Base-by-base conservation (phyloP, 2,113 vertebrate genomes). In the Phaetusa simplex region DNA sequence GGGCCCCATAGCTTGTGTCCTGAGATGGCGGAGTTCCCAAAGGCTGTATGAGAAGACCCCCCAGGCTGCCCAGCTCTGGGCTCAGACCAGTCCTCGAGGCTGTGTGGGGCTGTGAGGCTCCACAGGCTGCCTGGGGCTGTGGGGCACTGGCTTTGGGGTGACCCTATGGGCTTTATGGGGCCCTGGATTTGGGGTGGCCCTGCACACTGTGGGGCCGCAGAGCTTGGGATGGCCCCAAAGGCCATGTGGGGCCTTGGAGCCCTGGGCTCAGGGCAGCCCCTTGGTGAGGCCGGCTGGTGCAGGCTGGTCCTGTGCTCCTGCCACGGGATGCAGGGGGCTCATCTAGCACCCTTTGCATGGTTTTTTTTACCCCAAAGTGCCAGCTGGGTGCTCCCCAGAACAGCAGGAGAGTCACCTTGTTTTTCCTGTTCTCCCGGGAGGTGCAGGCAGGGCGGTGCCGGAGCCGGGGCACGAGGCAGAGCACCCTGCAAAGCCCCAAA, bases 291-390 rank as follows among this genome's bases (percentile, higher is more conserved):
- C 27, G 7, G 29, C 55, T 72, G 59, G 11, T 26, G 34, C 52
- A 17, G 42, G 40, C 58, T 43, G 67, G 32, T 40, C 34, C 71
- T 27, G 12, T 14, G 71, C 80, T 52, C 14, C 45, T 56, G 80
- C 30, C 17, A 4, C 0, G 4, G 52, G 21, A 2, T 13, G 19
- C 55, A 7, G 9, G 17, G 38, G 12, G 11, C 36, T 27, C 34
- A 56, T 17, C 4, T 8, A 36, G 66, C n/a, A 29, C 6, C 5
- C 14, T 81, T 27, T 47, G 42, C 14, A 3, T n/a, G 27, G 2
- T 17, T 27, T 62, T 81, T 56, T 45, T 5, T 50, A 29, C 43
- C 61, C 36, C 17, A 5, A 55, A 58, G 15, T 14, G 16, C 36
- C 61, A 56, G 42, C 42, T 61, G 45, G 84, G 36, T 17, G 56